Conservation (phyloP, 2,113 vertebrate genomes). For the Leptodactylus fuscus region DNA sequence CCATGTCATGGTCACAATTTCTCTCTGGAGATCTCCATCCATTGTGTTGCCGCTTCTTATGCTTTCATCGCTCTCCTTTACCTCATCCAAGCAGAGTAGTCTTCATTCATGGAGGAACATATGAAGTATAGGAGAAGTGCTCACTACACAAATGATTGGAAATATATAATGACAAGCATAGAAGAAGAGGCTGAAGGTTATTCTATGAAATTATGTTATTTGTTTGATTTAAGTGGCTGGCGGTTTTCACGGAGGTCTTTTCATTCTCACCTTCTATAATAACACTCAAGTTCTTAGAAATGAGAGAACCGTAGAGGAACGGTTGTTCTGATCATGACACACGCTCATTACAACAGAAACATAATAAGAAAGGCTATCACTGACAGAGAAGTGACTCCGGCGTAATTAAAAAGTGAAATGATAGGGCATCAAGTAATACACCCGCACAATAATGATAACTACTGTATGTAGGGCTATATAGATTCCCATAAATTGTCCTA, state of each 20-base stretch:
- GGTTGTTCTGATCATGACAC: not conserved
- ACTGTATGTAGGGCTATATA: too few species aligned
- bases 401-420: constrained; percentile 34
- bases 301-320: not conserved
- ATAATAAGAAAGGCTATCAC: constrained; percentile 14
- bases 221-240: not conserved
- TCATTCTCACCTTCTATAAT: not conserved
- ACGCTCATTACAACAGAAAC: constrained; percentile 6
- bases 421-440: not conserved
- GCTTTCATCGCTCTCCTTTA: not conserved
- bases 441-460: not conserved
- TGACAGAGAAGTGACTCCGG: not conserved
- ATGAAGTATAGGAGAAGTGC: not conserved
- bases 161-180: not conserved
- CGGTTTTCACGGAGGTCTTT: not conserved
- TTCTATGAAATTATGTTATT: not conserved
- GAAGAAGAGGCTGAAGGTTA: too few species aligned
- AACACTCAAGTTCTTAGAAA: constrained; percentile 43
- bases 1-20: not conserved
- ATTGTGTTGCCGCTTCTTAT: not conserved
- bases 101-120: not conserved
- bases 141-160: not conserved
- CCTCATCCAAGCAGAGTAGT: not conserved
- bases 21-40: not conserved
- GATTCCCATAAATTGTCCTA: not conserved